Percentiles rank a stretch among this genome's conserved stretches.
phyloP scores from a whole-genome alignment of 1,140 invertebrate genomes.

The Drosophila melanogaster region DNA sequence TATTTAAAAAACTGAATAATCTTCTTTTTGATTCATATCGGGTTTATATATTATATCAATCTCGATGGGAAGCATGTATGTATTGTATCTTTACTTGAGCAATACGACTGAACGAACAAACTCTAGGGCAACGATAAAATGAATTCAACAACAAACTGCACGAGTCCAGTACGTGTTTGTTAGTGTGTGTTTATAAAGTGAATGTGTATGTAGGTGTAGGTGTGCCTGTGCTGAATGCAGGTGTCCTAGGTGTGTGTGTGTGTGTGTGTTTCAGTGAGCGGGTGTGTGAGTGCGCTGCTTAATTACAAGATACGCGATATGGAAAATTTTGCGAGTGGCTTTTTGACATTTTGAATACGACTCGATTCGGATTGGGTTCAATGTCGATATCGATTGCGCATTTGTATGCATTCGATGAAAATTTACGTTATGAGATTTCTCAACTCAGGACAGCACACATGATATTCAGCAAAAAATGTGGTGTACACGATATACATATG shows the following conservation, averaged over 20 bases:
- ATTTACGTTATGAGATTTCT: constrained; percentile 84
- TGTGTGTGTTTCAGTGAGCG: constrained; percentile 15
- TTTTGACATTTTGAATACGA: constrained; percentile 56
- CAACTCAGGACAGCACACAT: constrained; percentile 81
- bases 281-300: constrained; percentile 53
- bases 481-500: constrained; percentile 26
- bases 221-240: constrained; percentile 34
- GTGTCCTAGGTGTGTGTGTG: constrained; percentile 20
- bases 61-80: constrained; percentile 29
- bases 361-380: constrained; percentile 44
- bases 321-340: constrained; percentile 47
- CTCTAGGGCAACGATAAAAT: constrained; percentile 63
- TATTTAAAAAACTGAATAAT: neutral
- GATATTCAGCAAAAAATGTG: constrained; percentile 55
- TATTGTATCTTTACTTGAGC: constrained; percentile 52
- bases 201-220: constrained; percentile 11
- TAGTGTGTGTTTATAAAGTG: constrained; percentile 19
- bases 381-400: constrained; percentile 36
- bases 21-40: constrained; percentile 6
- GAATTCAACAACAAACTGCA: constrained; percentile 70
- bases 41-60: constrained; percentile 12
- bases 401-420: constrained; percentile 79
- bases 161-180: constrained; percentile 32
- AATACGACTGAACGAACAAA: constrained; percentile 60
- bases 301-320: constrained; percentile 58